phyloP scores from a whole-genome alignment of 2,888 invertebrate species.

The Autographa gamma region DNA sequence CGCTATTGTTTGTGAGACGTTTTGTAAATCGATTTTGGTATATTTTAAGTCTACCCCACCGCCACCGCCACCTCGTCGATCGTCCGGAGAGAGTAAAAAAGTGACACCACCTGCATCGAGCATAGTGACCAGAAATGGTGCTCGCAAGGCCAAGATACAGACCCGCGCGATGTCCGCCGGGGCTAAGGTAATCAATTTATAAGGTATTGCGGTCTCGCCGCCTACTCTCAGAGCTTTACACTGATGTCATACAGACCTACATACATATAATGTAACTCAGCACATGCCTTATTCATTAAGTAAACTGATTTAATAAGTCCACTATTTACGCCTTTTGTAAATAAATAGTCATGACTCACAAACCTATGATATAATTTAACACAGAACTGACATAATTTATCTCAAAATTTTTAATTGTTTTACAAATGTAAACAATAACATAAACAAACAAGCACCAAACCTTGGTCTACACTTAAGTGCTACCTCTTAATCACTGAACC shows the following conservation, averaged over 20 bases:
- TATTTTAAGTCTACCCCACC: slow-evolving; percentile 76
- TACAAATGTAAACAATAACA: background rate
- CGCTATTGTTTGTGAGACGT: slow-evolving; percentile 27
- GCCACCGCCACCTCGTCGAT: slow-evolving; percentile 70
- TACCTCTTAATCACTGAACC: slow-evolving; percentile 14
- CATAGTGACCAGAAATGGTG: slow-evolving; percentile 89
- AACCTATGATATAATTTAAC: background rate
- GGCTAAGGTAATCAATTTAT: slow-evolving; percentile 74
- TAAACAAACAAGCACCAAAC: slow-evolving; percentile 13
- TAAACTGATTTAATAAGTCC: background rate
- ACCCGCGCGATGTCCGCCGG: slow-evolving; percentile 90
- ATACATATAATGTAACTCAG: background rate
- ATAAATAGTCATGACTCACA: background rate
- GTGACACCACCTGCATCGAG: slow-evolving; percentile 77
- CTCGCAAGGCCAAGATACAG: slow-evolving; percentile 90
- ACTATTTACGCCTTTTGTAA: background rate
- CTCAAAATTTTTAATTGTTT: background rate
- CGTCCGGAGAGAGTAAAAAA: slow-evolving; percentile 77
- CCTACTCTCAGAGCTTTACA: slow-evolving; percentile 45
- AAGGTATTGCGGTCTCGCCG: slow-evolving; percentile 22
- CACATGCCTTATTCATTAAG: slow-evolving; percentile 19
- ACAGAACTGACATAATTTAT: too few species aligned
- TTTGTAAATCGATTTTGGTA: slow-evolving; percentile 29
- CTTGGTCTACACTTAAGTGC: background rate
- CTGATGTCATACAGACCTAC: slow-evolving; percentile 20